These are phyloP conservation scores for Daktulosphaira vitifoliae DNA, from an alignment of 1,140 invertebrate species.

Conservation along the genomic window DNA sequence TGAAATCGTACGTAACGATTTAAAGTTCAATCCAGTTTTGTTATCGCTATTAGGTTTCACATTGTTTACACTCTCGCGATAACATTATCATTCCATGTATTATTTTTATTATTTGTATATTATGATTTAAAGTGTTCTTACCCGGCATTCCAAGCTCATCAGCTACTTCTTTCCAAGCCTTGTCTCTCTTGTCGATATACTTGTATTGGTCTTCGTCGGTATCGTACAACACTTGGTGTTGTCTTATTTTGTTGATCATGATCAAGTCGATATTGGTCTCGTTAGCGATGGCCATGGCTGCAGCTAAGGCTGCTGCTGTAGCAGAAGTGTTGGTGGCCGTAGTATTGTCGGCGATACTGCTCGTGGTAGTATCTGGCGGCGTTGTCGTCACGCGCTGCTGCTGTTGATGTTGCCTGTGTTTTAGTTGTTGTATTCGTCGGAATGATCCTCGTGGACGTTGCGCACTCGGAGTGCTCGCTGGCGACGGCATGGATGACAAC, in stretches of 20 bases:
- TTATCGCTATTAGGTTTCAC: too few relatives aligned
- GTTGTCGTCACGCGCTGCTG: not conserved
- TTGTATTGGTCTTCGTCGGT: slow-evolving; percentile 29
- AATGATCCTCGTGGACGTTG: not conserved
- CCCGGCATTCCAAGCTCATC: slow-evolving; percentile 22
- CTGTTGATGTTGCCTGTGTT: not conserved
- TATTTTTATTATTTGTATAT: too few relatives aligned
- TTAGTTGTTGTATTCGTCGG: not conserved
- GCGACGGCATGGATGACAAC: slow-evolving; percentile 32
- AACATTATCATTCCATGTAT: too few relatives aligned
- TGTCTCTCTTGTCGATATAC: slow-evolving; percentile 31
- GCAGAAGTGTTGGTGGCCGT: slow-evolving; percentile 2
- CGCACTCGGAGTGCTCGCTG: slow-evolving; percentile 24
- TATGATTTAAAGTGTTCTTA: too few relatives aligned
- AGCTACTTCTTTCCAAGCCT: slow-evolving; percentile 22
- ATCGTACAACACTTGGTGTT: slow-evolving; percentile 25
- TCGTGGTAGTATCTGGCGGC: slow-evolving; percentile 12
- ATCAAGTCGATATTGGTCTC: slow-evolving; percentile 19
- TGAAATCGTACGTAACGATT: too few relatives aligned
- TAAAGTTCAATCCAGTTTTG: too few relatives aligned
- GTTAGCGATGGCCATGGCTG: slow-evolving; percentile 18
- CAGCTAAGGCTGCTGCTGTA: not conserved
- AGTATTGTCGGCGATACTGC: not conserved
- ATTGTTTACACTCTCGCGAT: too few relatives aligned
- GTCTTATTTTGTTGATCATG: slow-evolving; percentile 25